Evolutionary conservation across 2,888 invertebrate species (phyloP), one percentile per base, ranked within the genome.

Genomic region (Pardosa pseudoannulata): DNA sequence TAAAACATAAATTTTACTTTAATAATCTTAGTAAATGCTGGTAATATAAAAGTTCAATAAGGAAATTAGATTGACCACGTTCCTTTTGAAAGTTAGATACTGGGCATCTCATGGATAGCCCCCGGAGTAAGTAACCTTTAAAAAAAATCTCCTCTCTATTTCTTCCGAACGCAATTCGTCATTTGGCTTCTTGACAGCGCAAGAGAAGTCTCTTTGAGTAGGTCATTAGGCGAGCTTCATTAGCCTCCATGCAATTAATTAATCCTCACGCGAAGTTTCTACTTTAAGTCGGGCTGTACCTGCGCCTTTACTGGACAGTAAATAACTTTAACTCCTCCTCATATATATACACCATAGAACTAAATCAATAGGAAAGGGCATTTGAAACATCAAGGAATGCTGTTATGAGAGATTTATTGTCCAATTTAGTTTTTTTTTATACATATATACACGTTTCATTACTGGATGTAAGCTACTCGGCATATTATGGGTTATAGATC

Each of bases 161-260:
- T 80, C 80, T 79, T 79, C 72, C 36, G n/a, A 23, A 23, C 28
- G 67, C 74, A 50, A 62, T 16, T 75, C 75, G 72, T 83, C 76
- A 83, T 83, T 83, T 76, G 76, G 64, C 83, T 78, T 67, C 67
- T 28, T 85, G 82, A 83, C 82, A 83, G 76, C 70, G 62, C 32
- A 31, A n/a, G 50, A 65, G 80, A 80, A 56, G 41, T 23, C 81
- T 67, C 81, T 67, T 75, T 50, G 65, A 28, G 73, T 74, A 75
- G 83, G 83, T 78, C 83, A 73, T 85, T 85, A 85, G 83, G 65
- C 62, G 78, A 56, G 78, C 78, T 73, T 85, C 83, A 85, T 85
- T 85, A 85, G 83, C 62, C 23, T 65, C 27, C 50, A 2, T 28
- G 83, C 78, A 78, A 85, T 78, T 78, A 85, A 85, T 85, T 85